These are phyloP conservation scores for Acronicta aceris DNA, from an alignment of 2,888 invertebrate species.

Conservation along the genomic window DNA sequence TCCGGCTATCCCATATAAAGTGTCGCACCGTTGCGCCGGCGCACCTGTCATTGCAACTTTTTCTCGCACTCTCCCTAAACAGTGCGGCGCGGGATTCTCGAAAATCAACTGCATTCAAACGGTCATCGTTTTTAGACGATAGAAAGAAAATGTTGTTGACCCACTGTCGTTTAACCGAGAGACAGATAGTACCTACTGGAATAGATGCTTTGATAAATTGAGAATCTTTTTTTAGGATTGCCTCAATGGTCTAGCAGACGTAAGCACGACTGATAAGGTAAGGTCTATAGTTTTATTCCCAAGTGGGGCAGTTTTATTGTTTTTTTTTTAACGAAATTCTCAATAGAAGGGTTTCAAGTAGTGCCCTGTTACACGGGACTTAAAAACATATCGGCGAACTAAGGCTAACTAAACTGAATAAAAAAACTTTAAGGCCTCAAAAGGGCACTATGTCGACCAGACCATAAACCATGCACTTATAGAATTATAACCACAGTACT, in stretches of 20 bases:
- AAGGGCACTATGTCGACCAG: conserved; percentile 19
- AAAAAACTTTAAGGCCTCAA: conserved; percentile 5
- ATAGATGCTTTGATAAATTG: neutral
- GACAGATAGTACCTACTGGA: conserved; percentile 4
- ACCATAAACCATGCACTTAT: conserved; percentile 15
- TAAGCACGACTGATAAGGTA: too few relatives aligned
- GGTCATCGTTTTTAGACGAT: conserved; percentile 43
- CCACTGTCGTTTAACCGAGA: conserved; percentile 24
- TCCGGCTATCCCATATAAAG: conserved; percentile 55
- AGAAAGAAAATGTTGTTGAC: conserved; percentile 47
- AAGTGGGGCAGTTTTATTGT: too few relatives aligned
- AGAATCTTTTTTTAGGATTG: too few relatives aligned
- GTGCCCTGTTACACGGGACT: too few relatives aligned
- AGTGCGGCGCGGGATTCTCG: conserved; percentile 57
- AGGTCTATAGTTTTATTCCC: too few relatives aligned
- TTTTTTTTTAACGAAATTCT: too few relatives aligned
- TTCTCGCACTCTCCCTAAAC: conserved; percentile 58
- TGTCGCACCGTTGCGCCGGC: conserved; percentile 47
- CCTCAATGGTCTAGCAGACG: too few relatives aligned
- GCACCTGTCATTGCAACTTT: conserved; percentile 49
- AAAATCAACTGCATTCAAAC: conserved; percentile 63
- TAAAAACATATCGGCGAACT: too few relatives aligned
- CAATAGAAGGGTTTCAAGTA: too few relatives aligned
- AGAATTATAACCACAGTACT: conserved; percentile 26
- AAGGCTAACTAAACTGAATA: too few relatives aligned